Conservation (phyloP, 2,113 vertebrate species). For the Chinchilla lanigera region DNA sequence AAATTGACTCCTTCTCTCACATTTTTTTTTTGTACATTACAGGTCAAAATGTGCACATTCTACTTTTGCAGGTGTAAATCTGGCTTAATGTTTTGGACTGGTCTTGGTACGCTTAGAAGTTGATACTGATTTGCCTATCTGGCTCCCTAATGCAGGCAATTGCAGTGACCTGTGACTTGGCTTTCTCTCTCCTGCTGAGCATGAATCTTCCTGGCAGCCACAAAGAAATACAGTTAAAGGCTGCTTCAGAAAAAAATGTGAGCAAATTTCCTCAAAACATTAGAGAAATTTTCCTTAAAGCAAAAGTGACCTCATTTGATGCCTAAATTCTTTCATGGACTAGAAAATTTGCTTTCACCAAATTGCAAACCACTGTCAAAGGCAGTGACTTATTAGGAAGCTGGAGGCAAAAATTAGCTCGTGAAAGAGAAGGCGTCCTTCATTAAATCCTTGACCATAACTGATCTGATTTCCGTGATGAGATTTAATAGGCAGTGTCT, state of each 20-base stretch:
- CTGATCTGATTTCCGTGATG: neutral
- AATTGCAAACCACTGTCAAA: neutral
- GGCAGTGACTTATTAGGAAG: neutral
- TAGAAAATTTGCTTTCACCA: neutral
- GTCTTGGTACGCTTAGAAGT: neutral
- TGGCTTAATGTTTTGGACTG: neutral
- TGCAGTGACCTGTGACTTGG: neutral
- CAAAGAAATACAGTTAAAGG: neutral
- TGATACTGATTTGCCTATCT: neutral
- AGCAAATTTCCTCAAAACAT: neutral
- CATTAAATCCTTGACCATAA: neutral
- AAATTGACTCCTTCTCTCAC: neutral
- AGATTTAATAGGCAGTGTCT: neutral
- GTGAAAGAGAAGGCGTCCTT: neutral
- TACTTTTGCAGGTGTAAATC: constrained; percentile 1
- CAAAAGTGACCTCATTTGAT: neutral
- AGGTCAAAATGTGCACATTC: constrained; percentile 14
- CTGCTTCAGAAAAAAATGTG: neutral
- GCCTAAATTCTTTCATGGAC: neutral
- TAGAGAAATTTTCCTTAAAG: constrained; percentile 15
- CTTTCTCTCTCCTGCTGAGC: neutral
- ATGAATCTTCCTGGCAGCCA: neutral
- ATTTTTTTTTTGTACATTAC: neutral
- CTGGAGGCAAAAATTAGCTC: neutral
- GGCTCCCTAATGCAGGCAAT: neutral